A percentile compares a stretch with the other conserved stretches of the same genome.
Evolutionary conservation across 2,113 vertebrate species (phyloP).

Genomic region (Morone saxatilis): DNA sequence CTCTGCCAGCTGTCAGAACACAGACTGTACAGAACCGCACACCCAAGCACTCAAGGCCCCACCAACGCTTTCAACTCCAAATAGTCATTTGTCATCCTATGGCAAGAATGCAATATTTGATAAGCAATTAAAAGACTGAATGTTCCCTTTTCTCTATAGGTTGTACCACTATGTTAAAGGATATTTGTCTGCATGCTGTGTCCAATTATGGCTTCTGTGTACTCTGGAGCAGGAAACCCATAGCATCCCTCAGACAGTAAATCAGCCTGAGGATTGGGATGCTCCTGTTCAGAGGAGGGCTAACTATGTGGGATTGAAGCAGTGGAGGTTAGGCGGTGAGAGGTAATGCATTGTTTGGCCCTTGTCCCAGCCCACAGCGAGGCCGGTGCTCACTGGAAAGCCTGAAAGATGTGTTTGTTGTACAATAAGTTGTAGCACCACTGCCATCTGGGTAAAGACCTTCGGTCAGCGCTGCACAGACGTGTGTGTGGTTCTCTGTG

Average conservation of each 20-base stretch:
- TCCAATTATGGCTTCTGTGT: slow-evolving; percentile 46
- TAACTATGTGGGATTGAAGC: slow-evolving; percentile 68
- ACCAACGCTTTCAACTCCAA: slow-evolving; percentile 60
- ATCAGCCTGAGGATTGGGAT: slow-evolving; percentile 68
- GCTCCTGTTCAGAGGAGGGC: slow-evolving; percentile 64
- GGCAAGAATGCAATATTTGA: slow-evolving; percentile 65
- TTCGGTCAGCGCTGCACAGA: slow-evolving; percentile 80
- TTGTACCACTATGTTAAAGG: slow-evolving; percentile 7
- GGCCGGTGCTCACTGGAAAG: slow-evolving; percentile 56
- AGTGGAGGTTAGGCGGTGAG: slow-evolving; percentile 73
- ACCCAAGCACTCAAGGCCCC: slow-evolving; percentile 58
- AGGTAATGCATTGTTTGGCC: slow-evolving; percentile 79
- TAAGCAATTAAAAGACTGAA: slow-evolving; percentile 62
- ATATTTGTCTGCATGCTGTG: slow-evolving; percentile 27
- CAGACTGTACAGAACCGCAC: slow-evolving; percentile 73
- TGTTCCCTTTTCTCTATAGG: slow-evolving; percentile 33
- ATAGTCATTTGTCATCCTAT: slow-evolving; percentile 71
- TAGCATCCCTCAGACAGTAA: slow-evolving; percentile 64
- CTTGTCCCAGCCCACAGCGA: slow-evolving; percentile 68
- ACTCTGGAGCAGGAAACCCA: slow-evolving; percentile 45
- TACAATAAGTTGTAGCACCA: slow-evolving; percentile 80
- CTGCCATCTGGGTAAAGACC: slow-evolving; percentile 85
- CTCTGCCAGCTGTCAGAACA: slow-evolving; percentile 77
- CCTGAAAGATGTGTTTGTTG: slow-evolving; percentile 85
- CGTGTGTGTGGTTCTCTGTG: slow-evolving; percentile 71